Conservation (phyloP, 2,888 invertebrate species). For the Sarcophaga variegata region DNA sequence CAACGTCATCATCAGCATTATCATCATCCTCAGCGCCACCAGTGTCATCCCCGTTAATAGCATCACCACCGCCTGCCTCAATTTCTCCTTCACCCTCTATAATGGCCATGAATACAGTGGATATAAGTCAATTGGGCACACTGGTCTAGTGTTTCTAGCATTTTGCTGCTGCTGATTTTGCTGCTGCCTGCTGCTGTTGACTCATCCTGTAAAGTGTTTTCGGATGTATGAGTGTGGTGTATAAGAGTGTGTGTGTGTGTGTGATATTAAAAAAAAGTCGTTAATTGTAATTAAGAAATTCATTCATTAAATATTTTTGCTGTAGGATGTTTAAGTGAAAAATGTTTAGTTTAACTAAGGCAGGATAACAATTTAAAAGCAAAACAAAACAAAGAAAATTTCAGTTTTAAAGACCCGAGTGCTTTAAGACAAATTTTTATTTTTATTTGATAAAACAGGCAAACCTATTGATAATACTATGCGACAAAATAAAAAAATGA, state of each 20-base stretch:
- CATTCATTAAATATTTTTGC: conserved; percentile 24
- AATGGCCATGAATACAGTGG: conserved; percentile 68
- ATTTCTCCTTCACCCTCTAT: conserved; percentile 57
- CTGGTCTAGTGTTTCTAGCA: conserved; percentile 67
- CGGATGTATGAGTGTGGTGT: not conserved
- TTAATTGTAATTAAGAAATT: conserved; percentile 34
- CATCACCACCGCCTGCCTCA: conserved; percentile 47
- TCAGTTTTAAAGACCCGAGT: too few relatives aligned
- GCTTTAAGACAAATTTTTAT: too few relatives aligned
- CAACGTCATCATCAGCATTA: conserved; percentile 22
- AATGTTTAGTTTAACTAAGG: not conserved
- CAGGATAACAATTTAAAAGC: not conserved
- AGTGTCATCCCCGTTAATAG: conserved; percentile 20
- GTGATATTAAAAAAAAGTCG: not conserved
- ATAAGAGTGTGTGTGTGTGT: not conserved
- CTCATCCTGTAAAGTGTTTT: not conserved
- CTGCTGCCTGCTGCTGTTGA: not conserved
- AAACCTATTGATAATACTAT: too few relatives aligned
- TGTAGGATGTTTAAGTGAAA: conserved; percentile 22
- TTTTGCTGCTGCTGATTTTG: too few relatives aligned
- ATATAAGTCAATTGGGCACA: conserved; percentile 73
- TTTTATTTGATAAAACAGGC: too few relatives aligned
- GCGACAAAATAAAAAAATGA: too few relatives aligned
- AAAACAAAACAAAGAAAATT: not conserved
- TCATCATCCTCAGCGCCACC: conserved; percentile 23